Base-by-base conservation (phyloP, 2,888 invertebrate species). In the Eurytoma adleriae region DNA sequence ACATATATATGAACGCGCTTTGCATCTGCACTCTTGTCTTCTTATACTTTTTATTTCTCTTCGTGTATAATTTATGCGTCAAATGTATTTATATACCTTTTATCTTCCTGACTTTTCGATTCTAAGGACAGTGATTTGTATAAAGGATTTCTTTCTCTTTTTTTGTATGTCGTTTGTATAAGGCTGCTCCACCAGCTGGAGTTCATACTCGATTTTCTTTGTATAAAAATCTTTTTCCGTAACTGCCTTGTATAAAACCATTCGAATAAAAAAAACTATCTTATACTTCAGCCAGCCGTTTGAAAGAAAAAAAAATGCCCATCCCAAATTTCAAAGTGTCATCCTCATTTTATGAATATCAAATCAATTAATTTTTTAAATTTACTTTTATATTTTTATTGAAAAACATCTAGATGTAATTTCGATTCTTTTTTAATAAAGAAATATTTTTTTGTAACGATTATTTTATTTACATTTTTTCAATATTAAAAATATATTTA, bases 151-250 rank as follows among this genome's bases (percentile, higher is more conserved):
- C 66, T 66, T 82, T 79, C 76, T 70, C 56, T 82, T 81, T 80
- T 40, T 82, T 82, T 82, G 73, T 82, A 82, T 82, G 70, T 79
- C 79, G 79, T 82, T 82, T 79, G 73, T 79, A 82, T 79, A 79
- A 82, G 76, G 16, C 72, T 57, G 57, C 70, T 72, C 78, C 68
- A 27, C n/a, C 3, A 57, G 20, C 3, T 16, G 79, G 72, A 79
- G 76, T 56, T 40, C 56, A 76, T 66, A 68, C 79, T 79, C 79
- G 77, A 82, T 82, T 79, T 82, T 82, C 82, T 79, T 82, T 82
- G 82, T 82, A 79, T 73, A 82, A 82, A 81, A 78, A 81, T 81
- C 79, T 77, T 82, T 82, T 82, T 82, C 79, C 82, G 82, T 82
- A 79, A 79, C 77, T 82, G 82, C 79, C 79, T 82, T 82, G 82